Evolutionary conservation across 2,888 invertebrate species (phyloP).

Genomic region (Apamea anceps): DNA sequence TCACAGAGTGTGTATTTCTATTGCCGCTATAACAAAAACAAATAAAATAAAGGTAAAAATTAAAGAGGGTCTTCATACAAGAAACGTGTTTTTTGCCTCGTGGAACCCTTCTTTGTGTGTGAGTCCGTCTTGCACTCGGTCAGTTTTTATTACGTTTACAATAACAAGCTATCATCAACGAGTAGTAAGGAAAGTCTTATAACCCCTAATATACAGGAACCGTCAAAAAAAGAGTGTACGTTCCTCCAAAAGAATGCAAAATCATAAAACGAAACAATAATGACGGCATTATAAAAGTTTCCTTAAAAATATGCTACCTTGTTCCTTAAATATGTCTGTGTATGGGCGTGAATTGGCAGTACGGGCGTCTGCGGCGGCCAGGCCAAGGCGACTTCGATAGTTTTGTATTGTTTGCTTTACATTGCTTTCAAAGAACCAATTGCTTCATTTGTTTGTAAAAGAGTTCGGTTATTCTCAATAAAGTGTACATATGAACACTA

Average conservation of each 20-base stretch:
- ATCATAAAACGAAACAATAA: conserved; percentile 16
- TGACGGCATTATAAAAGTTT: conserved; percentile 34
- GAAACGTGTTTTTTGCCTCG: too few species aligned
- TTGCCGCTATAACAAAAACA: too few species aligned
- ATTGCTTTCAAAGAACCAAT: conserved; percentile 42
- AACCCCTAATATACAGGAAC: not conserved
- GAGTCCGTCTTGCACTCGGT: too few species aligned
- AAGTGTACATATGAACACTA: not conserved
- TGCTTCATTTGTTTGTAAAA: conserved; percentile 7
- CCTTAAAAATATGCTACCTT: conserved; percentile 58
- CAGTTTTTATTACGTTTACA: not conserved
- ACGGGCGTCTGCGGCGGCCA: conserved; percentile 43
- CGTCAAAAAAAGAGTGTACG: not conserved
- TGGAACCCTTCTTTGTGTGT: too few species aligned
- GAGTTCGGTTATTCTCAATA: not conserved
- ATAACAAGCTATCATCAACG: not conserved
- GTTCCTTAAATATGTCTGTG: conserved; percentile 71
- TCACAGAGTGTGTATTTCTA: too few species aligned
- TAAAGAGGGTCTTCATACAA: too few species aligned
- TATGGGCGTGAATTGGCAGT: conserved; percentile 76
- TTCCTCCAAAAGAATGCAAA: too few species aligned
- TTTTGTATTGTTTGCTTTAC: conserved; percentile 33
- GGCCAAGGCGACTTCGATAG: not conserved
- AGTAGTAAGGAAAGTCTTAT: not conserved
- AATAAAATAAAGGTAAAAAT: too few species aligned